phyloP scores from a whole-genome alignment of 2,888 invertebrate species.

The Sarcophaga variegata region DNA sequence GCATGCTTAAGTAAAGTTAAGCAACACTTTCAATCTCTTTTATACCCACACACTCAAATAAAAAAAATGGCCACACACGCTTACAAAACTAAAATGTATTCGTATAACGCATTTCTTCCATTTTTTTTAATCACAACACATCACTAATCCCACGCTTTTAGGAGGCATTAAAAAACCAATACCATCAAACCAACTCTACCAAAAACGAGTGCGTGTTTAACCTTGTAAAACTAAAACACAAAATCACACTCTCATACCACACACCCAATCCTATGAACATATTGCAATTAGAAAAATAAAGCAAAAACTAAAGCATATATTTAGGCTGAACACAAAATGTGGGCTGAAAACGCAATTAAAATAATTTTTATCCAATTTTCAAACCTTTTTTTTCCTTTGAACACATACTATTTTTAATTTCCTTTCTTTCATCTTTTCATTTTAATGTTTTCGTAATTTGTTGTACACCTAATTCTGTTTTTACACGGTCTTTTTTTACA shows the following conservation, averaged over 20 bases:
- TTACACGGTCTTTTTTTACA: too few species aligned
- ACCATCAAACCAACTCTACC: not conserved
- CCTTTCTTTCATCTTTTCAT: not conserved
- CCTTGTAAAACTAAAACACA: not conserved
- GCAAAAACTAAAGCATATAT: constrained; percentile 36
- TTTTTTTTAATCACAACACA: too few species aligned
- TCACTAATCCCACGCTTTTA: too few species aligned
- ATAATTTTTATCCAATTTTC: constrained; percentile 14
- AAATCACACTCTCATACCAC: not conserved
- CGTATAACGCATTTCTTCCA: too few species aligned
- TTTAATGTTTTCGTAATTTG: not conserved
- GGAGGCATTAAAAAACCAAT: too few species aligned
- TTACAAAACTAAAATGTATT: too few species aligned
- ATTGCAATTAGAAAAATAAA: not conserved
- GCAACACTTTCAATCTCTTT: too few species aligned
- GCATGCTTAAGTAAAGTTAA: too few species aligned
- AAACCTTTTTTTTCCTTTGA: constrained; percentile 3
- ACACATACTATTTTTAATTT: not conserved
- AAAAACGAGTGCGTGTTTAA: not conserved
- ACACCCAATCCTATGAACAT: not conserved
- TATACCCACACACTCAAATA: too few species aligned
- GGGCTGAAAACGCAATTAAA: not conserved
- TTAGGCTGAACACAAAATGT: constrained; percentile 29
- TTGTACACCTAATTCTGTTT: too few species aligned
- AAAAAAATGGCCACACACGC: too few species aligned